Conservation (phyloP, 1,140 invertebrate genomes). For the Ylistrum balloti region DNA sequence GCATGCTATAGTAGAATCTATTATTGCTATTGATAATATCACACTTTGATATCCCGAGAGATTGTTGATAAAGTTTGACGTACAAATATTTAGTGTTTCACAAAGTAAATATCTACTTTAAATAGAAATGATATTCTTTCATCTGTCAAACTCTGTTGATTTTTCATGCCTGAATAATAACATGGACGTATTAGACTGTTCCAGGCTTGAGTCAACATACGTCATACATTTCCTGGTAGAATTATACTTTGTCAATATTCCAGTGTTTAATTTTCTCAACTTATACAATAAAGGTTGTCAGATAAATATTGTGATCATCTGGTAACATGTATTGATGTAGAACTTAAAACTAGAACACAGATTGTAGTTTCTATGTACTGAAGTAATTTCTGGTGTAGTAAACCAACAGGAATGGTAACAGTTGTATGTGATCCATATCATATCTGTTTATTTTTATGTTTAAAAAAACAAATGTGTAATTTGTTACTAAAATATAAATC, state of each 20-base stretch:
- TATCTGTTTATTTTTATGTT: no score
- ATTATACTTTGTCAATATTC: neutral
- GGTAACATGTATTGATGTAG: neutral
- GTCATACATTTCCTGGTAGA: neutral
- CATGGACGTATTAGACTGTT: neutral
- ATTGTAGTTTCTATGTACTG: no score
- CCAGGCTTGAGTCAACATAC: neutral
- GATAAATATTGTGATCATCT: neutral
- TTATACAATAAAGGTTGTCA: neutral
- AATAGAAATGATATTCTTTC: neutral
- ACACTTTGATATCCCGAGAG: no score
- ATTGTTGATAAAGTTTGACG: neutral
- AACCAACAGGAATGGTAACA: no score
- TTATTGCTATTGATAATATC: no score
- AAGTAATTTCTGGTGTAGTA: no score
- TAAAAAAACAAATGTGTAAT: no score
- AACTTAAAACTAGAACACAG: no score
- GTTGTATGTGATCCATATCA: neutral
- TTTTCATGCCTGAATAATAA: neutral
- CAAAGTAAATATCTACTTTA: neutral
- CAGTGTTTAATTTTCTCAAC: slow-evolving; percentile 20
- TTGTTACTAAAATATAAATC: no score
- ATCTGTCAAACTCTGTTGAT: neutral
- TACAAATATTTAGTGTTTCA: neutral
- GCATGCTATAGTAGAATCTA: no score